Base-by-base conservation (phyloP, 2,797 vertebrate genomes). In the Falco biarmicus region DNA sequence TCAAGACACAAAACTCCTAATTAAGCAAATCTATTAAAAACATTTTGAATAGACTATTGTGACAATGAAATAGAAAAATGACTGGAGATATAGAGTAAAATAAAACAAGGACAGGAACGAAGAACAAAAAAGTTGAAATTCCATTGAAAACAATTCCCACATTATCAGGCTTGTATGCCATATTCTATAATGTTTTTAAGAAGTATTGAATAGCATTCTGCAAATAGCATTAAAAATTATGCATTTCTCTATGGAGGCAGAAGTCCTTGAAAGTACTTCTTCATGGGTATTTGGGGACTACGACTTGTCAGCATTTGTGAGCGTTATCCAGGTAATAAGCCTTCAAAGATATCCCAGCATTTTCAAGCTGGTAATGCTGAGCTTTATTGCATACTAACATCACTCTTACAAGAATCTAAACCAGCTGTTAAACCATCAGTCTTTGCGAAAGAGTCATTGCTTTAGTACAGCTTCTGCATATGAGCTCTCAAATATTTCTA, bases 231-330 rank as follows among this genome's bases (percentile, higher is more conserved):
- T 48, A 9, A 48, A 85, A 80, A 48, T 8, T 1, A 24, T n/a
- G 1, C 6, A 7, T 74, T 77, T 41, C 9, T 74, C 10, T 51
- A 12, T 0, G 4, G 18, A 65, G 15, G 8, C 0, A 8, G 47
- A 83, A 59, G 22, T 66, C 21, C 32, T 77, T 86, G 17, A 15
- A 73, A 70, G 5, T 47, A 37, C 1, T 7, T 79, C 45, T 79
- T 50, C 11, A 41, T 69, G 47, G 5, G 1, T 71, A 45, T 80
- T 56, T 83, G 28, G 25, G 12, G 22, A 69, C 22, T 53, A 25
- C 25, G 47, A 21, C 47, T 84, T 91, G 37, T 63, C 26, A 76
- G 5, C 7, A 59, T 13, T 32, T 76, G 31, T 31, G 32, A 65
- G 29, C 24, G 8, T 66, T 86, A 78, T 12, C 8, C 22, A 78